Evolutionary conservation across 2,888 invertebrate species (phyloP).

Genomic region (Molorchus minor): DNA sequence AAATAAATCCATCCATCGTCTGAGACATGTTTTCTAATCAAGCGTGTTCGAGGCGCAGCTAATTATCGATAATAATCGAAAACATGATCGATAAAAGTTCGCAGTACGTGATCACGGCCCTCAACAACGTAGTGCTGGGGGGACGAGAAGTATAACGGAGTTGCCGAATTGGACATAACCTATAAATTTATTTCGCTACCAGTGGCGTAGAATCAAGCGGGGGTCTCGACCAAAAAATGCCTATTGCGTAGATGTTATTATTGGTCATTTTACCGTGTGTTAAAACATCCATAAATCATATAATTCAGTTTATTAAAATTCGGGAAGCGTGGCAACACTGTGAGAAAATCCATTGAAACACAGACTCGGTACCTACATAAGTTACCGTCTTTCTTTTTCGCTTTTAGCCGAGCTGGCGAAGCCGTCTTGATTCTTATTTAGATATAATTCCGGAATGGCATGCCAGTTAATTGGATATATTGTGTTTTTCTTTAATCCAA

Average conservation of each 20-base stretch:
- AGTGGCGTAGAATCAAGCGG: slow-evolving; percentile 9
- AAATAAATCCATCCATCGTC: slow-evolving; percentile 44
- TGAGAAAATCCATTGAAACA: too few species aligned
- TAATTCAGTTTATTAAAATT: too few species aligned
- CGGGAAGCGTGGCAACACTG: too few species aligned
- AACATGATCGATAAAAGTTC: slow-evolving; percentile 52
- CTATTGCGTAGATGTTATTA: too few species aligned
- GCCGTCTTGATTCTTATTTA: slow-evolving; percentile 42
- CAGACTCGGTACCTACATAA: slow-evolving; percentile 9
- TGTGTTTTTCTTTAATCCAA: too few species aligned
- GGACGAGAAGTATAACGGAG: not conserved
- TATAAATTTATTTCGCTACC: not conserved
- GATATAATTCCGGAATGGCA: slow-evolving; percentile 41
- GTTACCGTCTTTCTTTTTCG: not conserved
- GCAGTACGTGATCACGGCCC: slow-evolving; percentile 22
- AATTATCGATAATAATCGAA: slow-evolving; percentile 56
- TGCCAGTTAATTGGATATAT: slow-evolving; percentile 43
- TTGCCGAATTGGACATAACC: not conserved
- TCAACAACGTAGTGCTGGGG: slow-evolving; percentile 9
- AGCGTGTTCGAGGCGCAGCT: slow-evolving; percentile 50
- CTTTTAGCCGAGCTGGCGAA: slow-evolving; percentile 13
- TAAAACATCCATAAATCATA: too few species aligned
- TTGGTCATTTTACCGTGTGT: too few species aligned
- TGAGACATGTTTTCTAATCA: slow-evolving; percentile 52
- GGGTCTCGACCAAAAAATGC: too few species aligned